These are phyloP conservation scores for Epinephelus coioides DNA, from an alignment of 2,797 vertebrate genomes.

Conservation along the genomic window DNA sequence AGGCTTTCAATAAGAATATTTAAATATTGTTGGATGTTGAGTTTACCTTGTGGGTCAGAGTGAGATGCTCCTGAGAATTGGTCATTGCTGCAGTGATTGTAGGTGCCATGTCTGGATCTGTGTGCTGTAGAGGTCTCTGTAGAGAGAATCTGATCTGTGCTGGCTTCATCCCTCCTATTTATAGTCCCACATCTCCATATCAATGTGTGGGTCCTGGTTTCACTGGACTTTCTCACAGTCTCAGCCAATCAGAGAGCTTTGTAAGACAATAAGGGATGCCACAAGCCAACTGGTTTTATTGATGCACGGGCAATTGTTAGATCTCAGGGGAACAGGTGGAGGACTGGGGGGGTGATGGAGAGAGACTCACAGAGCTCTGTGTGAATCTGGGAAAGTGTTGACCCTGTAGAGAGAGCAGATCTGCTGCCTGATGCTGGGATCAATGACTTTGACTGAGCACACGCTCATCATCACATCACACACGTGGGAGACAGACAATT, in stretches of 20 bases:
- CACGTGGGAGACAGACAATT: background rate
- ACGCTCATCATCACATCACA: slow-evolving; percentile 38
- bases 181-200: slow-evolving; percentile 85
- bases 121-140: slow-evolving; percentile 62
- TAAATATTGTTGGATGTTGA: too few relatives aligned
- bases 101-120: slow-evolving; percentile 61
- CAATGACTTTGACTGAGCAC: slow-evolving; percentile 64
- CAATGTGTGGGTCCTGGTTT: slow-evolving; percentile 89
- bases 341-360: slow-evolving; percentile 36
- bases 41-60: slow-evolving; percentile 36
- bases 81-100: slow-evolving; percentile 57
- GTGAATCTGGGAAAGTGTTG: slow-evolving; percentile 62
- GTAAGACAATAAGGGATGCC: slow-evolving; percentile 44
- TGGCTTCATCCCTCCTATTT: slow-evolving; percentile 74
- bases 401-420: slow-evolving; percentile 48
- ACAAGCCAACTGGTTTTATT: slow-evolving; percentile 44
- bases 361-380: slow-evolving; percentile 42
- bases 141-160: too few relatives aligned
- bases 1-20: too few relatives aligned
- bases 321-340: slow-evolving; percentile 68
- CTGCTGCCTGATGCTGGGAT: slow-evolving; percentile 60
- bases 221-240: slow-evolving; percentile 92
- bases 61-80: slow-evolving; percentile 52
- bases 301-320: slow-evolving; percentile 53
- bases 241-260: slow-evolving; percentile 85